Base-by-base conservation (phyloP, 2,797 vertebrate species). In the Oryzias sinensis region DNA sequence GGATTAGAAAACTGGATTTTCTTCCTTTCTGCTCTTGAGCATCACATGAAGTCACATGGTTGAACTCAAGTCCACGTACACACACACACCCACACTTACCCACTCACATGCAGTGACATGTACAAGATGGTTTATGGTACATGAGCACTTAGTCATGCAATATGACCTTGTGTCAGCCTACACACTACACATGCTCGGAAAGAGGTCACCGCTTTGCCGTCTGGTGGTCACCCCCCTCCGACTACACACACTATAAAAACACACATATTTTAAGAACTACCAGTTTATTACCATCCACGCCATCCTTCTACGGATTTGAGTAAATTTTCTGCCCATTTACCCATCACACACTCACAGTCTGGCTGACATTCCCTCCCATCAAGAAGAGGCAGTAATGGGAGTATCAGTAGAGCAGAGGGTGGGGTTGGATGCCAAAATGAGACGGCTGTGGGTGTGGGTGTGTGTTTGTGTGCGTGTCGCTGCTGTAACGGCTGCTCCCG, bases 401-500 rank as follows among this genome's bases (percentile, higher is more conserved):
- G 60, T 42, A 62, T 37, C 53, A 51, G 53, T 59, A 59, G 56
- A 62, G 65, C 59, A 53, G 24, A 51, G 52, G 68, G 58, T 50
- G 62, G 66, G 59, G 62, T 57, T 57, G 49, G 57, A 51, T 81
- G 71, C 63, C 14, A 45, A 41, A 69, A 78, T 75, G 68, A 69
- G 72, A 74, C 20, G 81, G 62, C 62, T 73, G 74, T 62, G 48
- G 53, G 54, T 43, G 43, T 51, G 46, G 49, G 67, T 53, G 71
- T 65, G 64, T 61, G 59, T 52, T 42, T 57, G 69, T 47, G 57
- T 70, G 68, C 68, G 61, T 68, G 65, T 81, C 62, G 54, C 75
- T 82, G 87, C 71, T 85, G 73, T 87, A 88, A 84, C 88, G 88
- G 87, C 89, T 90, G 89, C 88, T 91, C 77, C 57, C 65, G 72